These are phyloP conservation scores for Pheosia tremula DNA, from an alignment of 2,888 invertebrate species.

Conservation along the genomic window DNA sequence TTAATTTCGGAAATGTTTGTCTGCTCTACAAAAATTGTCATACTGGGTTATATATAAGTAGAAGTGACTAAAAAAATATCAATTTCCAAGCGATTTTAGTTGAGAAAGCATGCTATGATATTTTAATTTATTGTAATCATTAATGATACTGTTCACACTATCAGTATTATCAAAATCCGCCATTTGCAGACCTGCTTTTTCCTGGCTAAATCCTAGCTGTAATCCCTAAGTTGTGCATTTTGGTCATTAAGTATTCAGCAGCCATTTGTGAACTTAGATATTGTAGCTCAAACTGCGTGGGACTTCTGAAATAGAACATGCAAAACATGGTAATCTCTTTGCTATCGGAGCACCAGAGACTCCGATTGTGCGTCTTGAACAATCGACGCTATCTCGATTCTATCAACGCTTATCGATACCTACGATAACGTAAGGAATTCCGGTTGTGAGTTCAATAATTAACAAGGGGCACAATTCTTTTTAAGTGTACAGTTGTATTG, in stretches of 20 bases:
- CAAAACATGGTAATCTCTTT: constrained; percentile 31
- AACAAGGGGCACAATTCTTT: background rate
- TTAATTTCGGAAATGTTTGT: constrained; percentile 13
- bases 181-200: background rate
- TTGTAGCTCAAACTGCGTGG: constrained; percentile 45
- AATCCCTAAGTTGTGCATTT: background rate
- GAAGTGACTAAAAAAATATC: background rate
- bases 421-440: constrained; percentile 38
- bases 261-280: constrained; percentile 5
- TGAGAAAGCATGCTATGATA: no score
- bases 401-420: constrained; percentile 43
- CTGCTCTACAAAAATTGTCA: background rate
- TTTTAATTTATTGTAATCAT: no score
- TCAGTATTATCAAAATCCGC: no score
- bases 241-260: background rate
- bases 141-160: no score
- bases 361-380: constrained; percentile 27
- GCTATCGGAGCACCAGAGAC: constrained; percentile 23
- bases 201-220: background rate
- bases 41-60: no score
- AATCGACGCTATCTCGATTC: constrained; percentile 44
- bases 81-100: background rate
- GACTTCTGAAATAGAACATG: constrained; percentile 57
- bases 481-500: no score
- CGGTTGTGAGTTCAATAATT: constrained; percentile 26